phyloP scores from a whole-genome alignment of 23 tunicate species.

The Halocynthia roretzi region DNA sequence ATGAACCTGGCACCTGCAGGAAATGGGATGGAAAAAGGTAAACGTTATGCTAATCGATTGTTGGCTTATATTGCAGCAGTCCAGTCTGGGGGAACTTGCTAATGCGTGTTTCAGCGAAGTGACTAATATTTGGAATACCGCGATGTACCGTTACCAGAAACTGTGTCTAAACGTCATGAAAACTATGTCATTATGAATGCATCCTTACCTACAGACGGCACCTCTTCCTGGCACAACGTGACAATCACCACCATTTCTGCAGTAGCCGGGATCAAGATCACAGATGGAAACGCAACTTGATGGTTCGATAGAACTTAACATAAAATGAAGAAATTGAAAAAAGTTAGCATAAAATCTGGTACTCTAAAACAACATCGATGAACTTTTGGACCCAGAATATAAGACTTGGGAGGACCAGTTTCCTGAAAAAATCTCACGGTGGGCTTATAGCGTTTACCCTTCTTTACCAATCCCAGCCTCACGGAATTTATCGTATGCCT shows the following conservation, averaged over 20 bases:
- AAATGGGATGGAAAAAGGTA: not conserved
- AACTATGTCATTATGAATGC: not conserved
- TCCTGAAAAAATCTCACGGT: too few species aligned
- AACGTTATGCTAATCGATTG: not conserved
- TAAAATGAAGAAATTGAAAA: too few species aligned
- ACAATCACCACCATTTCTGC: constrained; percentile 21
- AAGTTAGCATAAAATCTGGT: too few species aligned
- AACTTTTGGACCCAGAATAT: too few species aligned
- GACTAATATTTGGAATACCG: not conserved
- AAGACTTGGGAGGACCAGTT: too few species aligned
- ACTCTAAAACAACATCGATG: too few species aligned
- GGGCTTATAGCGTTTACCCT: too few species aligned
- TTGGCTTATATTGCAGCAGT: not conserved
- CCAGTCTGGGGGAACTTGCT: not conserved
- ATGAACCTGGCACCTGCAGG: constrained; percentile 14
- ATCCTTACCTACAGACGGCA: constrained; percentile 23
- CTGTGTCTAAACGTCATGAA: not conserved
- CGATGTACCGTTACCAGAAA: not conserved
- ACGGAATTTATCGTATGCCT: too few species aligned
- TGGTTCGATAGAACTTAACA: constrained; percentile 8
- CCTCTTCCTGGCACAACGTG: constrained; percentile 16
- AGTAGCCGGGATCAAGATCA: constrained; percentile 19
- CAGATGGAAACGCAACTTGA: constrained; percentile 16
- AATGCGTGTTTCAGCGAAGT: not conserved
- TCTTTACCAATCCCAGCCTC: too few species aligned